Evolutionary conservation across 2,113 vertebrate genomes (phyloP), one percentile per base, ranked within the genome.

Genomic region (Brachyistius frenatus): DNA sequence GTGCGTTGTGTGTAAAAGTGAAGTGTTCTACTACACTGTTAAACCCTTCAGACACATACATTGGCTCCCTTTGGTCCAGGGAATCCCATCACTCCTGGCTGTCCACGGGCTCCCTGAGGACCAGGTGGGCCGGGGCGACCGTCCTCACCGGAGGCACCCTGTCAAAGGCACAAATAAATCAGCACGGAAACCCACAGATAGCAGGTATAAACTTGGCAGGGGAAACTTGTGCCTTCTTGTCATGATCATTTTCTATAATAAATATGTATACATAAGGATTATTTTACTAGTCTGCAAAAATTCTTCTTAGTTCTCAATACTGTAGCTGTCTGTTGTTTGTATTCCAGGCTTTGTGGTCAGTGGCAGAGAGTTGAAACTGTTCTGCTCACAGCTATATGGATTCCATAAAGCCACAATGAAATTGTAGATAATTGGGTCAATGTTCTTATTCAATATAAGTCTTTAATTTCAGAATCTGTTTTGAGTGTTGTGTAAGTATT

Each of bases 81-180:
- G 95, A 99, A 99, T 53, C 98, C 98, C 98, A 99, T 99, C 83
- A 99, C 97, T 3, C 98, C 98, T 0, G 98, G 98, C 85, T 99
- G 98, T 11, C 98, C 98, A 6, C 98, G 96, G 60, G 97, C 94
- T 62, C 98, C 98, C 89, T 94, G 95, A 0, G 98, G 97, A 10
- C 98, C 98, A 14, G 97, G 97, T 66, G 97, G 97, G 30, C 98
- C 98, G 0, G 97, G 97, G 36, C 98, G 96, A 8, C 98, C 98
- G 0, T 99, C 98, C 89, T 98, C 97, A 60, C 98, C 98, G 31
- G 96, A 3, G 5, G 94, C 73, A 36, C 98, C 98, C 98, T 99
- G 84, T 86, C 69, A 76, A 7, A 15, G 4, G 49, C 61, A 76
- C 74, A 46, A 60, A n/a, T 56, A 36, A 30, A 53, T 54, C 44